Conservation (phyloP, 92 coral and sea anemone species). For the Bergia sp. region DNA sequence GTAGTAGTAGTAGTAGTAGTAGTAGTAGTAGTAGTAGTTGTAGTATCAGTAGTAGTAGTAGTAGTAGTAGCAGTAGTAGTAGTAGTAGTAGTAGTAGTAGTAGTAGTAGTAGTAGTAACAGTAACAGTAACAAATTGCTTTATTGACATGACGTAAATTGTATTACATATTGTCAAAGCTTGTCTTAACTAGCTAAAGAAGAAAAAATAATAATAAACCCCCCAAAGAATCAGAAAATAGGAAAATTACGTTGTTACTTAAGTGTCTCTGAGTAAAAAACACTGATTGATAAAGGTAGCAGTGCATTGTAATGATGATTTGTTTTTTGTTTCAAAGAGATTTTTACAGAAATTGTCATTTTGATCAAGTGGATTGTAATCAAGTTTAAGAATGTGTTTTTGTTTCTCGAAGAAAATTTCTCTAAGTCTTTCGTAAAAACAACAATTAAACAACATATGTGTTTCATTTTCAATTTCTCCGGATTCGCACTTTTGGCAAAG, state of each 20-base stretch:
- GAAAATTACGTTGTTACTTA: not conserved
- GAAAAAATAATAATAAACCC: not conserved
- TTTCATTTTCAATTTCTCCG: not conserved
- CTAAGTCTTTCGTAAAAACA: not conserved
- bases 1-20: too few relatives aligned
- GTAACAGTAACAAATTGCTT: too few relatives aligned
- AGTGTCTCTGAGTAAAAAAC: not conserved
- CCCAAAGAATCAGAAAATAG: not conserved
- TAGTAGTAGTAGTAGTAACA: too few relatives aligned
- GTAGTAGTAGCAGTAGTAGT: too few relatives aligned
- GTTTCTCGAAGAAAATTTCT: not conserved
- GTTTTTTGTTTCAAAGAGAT: conserved; percentile 6
- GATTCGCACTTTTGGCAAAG: not conserved
- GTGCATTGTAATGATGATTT: not conserved
- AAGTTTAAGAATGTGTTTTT: not conserved
- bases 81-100: too few relatives aligned
- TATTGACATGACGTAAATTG: not conserved
- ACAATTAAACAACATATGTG: not conserved
- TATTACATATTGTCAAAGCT: conserved; percentile 3
- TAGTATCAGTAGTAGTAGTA: too few relatives aligned
- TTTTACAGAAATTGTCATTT: conserved; percentile 3
- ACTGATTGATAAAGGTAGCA: not conserved
- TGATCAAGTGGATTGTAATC: conserved; percentile 9
- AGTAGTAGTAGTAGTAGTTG: not conserved
- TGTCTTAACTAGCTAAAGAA: not conserved